Conservation (phyloP, 1,140 invertebrate genomes). For the Drosophila watanabei region DNA sequence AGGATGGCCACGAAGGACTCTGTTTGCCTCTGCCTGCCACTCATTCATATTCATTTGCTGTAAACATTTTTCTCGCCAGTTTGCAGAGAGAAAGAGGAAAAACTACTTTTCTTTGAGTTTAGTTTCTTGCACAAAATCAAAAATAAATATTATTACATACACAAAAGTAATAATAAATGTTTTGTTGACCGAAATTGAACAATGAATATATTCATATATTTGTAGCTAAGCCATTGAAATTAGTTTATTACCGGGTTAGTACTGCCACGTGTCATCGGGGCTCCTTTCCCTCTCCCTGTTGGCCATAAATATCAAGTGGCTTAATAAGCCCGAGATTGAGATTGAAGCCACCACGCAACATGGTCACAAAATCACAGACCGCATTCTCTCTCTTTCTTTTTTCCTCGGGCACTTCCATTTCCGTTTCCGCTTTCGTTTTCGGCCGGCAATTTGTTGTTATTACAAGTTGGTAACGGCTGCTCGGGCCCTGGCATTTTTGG, state of each 20-base stretch:
- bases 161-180: neutral
- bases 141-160: neutral
- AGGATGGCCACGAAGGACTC: neutral
- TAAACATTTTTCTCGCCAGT: constrained; percentile 34
- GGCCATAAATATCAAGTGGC: constrained; percentile 67
- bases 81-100: neutral
- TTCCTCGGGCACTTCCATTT: neutral
- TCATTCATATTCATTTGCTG: constrained; percentile 61
- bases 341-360: neutral
- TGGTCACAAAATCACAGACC: constrained; percentile 36
- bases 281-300: constrained; percentile 3
- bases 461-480: constrained; percentile 58
- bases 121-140: neutral
- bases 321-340: constrained; percentile 58
- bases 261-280: constrained; percentile 2
- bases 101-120: neutral
- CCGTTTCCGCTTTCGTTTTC: neutral
- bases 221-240: neutral
- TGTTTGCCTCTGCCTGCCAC: constrained; percentile 16
- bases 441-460: constrained; percentile 64
- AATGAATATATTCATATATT: neutral
- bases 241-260: constrained; percentile 6
- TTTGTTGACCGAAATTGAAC: neutral
- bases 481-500: constrained; percentile 41
- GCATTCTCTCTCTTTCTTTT: neutral